phyloP scores from a whole-genome alignment of 2,888 invertebrate species.

The Sminthurides aquaticus region DNA sequence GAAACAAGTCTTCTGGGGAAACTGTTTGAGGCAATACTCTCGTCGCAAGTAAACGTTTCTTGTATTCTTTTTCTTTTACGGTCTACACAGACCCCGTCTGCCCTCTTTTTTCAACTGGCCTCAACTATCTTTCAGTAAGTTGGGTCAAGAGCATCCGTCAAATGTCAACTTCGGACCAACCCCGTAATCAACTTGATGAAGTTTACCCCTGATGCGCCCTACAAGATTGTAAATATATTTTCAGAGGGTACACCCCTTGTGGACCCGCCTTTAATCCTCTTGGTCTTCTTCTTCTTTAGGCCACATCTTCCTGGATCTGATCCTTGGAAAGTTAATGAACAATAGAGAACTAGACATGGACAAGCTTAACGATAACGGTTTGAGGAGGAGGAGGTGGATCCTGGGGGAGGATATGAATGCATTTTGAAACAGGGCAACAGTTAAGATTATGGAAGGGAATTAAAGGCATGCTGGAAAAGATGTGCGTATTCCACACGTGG shows the following conservation, averaged over 20 bases:
- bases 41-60: no score
- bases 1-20: no score
- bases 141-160: constrained; percentile 25
- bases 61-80: no score
- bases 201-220: constrained; percentile 11
- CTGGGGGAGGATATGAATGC: no score
- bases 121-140: background rate
- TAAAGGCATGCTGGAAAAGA: no score
- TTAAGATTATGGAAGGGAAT: no score
- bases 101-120: background rate
- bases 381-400: background rate
- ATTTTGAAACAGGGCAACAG: no score
- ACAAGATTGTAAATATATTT: constrained; percentile 16
- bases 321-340: no score
- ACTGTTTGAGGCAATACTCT: no score
- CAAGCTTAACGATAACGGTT: background rate
- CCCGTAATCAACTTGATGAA: constrained; percentile 24
- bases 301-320: no score
- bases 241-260: background rate
- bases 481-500: no score
- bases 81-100: no score
- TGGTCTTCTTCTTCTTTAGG: background rate
- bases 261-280: background rate
- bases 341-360: background rate
- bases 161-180: constrained; percentile 16